These are phyloP conservation scores for Gulo gulo DNA, from an alignment of 2,113 vertebrate genomes.

Conservation along the genomic window DNA sequence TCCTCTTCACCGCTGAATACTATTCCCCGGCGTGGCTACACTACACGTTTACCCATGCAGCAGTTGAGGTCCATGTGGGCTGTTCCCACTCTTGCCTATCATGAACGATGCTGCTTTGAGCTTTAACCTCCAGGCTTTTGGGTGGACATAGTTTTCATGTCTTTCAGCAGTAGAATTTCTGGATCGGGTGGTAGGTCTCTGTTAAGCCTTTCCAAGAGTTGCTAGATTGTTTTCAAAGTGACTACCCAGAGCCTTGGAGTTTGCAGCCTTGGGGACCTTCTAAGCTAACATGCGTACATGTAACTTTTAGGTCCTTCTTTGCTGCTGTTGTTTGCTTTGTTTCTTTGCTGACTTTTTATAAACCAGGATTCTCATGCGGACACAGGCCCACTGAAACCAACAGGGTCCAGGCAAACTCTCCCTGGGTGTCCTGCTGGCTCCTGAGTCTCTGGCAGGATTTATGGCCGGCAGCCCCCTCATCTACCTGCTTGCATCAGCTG, in stretches of 20 bases:
- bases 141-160: not conserved
- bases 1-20: not conserved
- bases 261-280: not conserved
- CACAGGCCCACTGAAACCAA: not conserved
- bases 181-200: not conserved
- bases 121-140: not conserved
- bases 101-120: not conserved
- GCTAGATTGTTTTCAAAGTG: not conserved
- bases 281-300: not conserved
- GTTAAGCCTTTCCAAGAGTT: not conserved
- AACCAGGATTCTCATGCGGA: not conserved
- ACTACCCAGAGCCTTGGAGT: not conserved
- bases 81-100: not conserved
- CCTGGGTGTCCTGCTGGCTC: not conserved
- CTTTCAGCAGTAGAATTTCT: not conserved
- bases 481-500: accelerated
- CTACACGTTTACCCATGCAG: not conserved
- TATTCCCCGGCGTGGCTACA: not conserved
- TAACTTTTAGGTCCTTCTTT: not conserved
- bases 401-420: not conserved
- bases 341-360: not conserved
- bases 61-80: not conserved
- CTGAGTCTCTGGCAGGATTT: not conserved
- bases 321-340: not conserved
- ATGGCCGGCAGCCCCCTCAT: too few relatives aligned